A percentile compares a stretch with the other conserved stretches of the same genome.
phyloP scores from a whole-genome alignment of 2,797 vertebrate species.

The Craterocephalus amniculus region DNA sequence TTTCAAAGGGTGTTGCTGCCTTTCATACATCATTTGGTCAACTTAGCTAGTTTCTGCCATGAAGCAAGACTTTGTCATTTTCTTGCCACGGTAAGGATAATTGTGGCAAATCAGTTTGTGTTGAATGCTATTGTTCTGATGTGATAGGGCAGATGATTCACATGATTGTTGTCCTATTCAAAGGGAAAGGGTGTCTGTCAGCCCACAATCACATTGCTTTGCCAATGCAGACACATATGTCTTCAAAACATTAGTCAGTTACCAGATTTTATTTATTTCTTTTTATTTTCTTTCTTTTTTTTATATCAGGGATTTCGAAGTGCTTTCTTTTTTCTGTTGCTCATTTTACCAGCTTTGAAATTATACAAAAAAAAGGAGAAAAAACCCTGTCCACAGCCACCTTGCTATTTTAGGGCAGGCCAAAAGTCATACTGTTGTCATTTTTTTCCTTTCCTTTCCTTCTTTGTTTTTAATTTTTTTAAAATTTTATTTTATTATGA shows the following conservation, averaged over 20 bases:
- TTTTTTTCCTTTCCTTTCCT: conserved; percentile 39
- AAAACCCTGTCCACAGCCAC: conserved; percentile 71
- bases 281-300: conserved; percentile 75
- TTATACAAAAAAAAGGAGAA: conserved; percentile 60
- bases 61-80: conserved; percentile 80
- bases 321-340: conserved; percentile 81
- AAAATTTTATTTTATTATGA: conserved; percentile 38
- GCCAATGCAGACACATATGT: conserved; percentile 80
- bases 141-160: conserved; percentile 78
- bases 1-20: conserved; percentile 92
- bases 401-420: conserved; percentile 76
- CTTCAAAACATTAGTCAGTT: conserved; percentile 79
- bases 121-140: conserved; percentile 77
- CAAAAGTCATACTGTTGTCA: conserved; percentile 76
- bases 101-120: conserved; percentile 77
- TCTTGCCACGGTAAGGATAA: conserved; percentile 80
- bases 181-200: conserved; percentile 75
- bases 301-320: conserved; percentile 83
- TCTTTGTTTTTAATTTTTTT: background rate
- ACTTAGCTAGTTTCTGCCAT: conserved; percentile 90
- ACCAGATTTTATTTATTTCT: conserved; percentile 77
- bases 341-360: conserved; percentile 80
- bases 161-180: conserved; percentile 79
- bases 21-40: conserved; percentile 93
- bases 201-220: conserved; percentile 75